Conservation (phyloP, 2,113 vertebrate genomes). For the Cariama cristata region DNA sequence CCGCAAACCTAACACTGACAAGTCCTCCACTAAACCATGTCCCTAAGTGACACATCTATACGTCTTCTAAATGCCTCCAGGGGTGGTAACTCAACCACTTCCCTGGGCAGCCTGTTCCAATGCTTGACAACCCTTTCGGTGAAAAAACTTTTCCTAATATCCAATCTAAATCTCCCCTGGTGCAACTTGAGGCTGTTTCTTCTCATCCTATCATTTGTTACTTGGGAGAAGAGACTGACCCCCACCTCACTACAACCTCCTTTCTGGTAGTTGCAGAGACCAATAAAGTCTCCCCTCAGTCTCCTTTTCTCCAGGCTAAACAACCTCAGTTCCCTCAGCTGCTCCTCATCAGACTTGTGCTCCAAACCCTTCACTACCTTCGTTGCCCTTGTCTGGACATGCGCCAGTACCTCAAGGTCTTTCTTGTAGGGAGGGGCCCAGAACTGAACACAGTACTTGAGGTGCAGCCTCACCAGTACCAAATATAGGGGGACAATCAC, state of each 20-base stretch:
- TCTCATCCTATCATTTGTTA: not conserved
- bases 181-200: not conserved
- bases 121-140: fast-evolving
- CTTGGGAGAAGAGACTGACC: fast-evolving
- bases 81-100: not conserved
- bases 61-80: not conserved
- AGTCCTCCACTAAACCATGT: not conserved
- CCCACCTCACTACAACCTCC: fast-evolving
- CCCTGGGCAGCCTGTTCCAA: not conserved
- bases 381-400: fast-evolving
- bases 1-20: not conserved
- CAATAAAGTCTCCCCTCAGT: fast-evolving
- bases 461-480: fast-evolving
- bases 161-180: not conserved
- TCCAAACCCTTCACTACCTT: not conserved
- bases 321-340: not conserved
- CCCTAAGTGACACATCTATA: fast-evolving
- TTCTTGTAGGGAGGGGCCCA: not conserved
- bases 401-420: fast-evolving
- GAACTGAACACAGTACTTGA: not conserved
- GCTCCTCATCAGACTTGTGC: not conserved
- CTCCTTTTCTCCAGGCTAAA: not conserved
- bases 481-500: fast-evolving
- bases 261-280: not conserved
- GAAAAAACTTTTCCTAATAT: not conserved